phyloP scores from a whole-genome alignment of 2,888 invertebrate genomes.

The Ectemnius cavifrons region DNA sequence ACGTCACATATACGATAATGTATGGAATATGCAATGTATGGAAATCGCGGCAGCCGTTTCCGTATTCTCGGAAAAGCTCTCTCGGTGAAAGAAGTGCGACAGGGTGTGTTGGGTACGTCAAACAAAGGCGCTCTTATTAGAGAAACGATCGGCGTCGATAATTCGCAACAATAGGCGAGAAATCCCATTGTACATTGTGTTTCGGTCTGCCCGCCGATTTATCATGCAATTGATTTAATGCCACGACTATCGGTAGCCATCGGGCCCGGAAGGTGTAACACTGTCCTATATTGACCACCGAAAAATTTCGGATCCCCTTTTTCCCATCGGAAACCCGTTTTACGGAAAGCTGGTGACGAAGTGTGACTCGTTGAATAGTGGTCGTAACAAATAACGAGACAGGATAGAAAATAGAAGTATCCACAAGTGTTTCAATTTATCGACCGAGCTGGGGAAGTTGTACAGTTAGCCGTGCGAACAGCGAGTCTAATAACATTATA shows the following conservation, averaged over 20 bases:
- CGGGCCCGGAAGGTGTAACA: slow-evolving; percentile 1
- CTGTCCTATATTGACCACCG: slow-evolving; percentile 8
- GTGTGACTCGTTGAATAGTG: too few relatives aligned
- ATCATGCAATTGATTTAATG: slow-evolving; percentile 46
- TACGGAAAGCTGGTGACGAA: not conserved
- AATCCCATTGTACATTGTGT: slow-evolving; percentile 51
- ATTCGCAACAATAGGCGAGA: slow-evolving; percentile 54
- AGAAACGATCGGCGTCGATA: slow-evolving; percentile 50
- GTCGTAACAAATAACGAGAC: too few relatives aligned
- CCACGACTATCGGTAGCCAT: not conserved
- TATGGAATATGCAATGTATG: too few relatives aligned
- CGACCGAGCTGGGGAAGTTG: slow-evolving; percentile 41
- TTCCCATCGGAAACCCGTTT: slow-evolving; percentile 24
- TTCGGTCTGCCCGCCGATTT: slow-evolving; percentile 42
- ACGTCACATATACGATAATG: too few relatives aligned
- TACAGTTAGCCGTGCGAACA: slow-evolving; percentile 62
- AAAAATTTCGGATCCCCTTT: slow-evolving; percentile 12
- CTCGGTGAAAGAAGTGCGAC: slow-evolving; percentile 10
- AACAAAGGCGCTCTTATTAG: slow-evolving; percentile 51
- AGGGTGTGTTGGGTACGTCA: slow-evolving; percentile 14
- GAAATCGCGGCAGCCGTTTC: slow-evolving; percentile 21
- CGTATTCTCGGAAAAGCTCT: slow-evolving; percentile 42
- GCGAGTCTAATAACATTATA: slow-evolving; percentile 72
- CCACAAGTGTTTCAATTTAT: slow-evolving; percentile 60
- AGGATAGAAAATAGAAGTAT: too few relatives aligned